Conservation (phyloP, 2,113 vertebrate genomes). For the Silurus asotus region DNA sequence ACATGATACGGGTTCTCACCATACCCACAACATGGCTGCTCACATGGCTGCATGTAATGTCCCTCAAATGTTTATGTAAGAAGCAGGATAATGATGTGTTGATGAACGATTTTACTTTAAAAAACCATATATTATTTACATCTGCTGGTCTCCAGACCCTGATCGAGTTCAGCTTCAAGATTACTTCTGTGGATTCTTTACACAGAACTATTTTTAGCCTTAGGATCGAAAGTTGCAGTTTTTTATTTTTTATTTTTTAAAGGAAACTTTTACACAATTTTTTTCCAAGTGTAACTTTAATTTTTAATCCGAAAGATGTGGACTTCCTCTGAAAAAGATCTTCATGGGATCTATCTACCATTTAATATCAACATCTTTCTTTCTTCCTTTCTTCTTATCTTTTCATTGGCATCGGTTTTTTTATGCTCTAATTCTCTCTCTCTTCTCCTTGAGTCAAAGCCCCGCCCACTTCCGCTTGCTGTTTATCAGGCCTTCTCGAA, state of each 20-base stretch:
- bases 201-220: neutral
- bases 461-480: slow-evolving; percentile 12
- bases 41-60: neutral
- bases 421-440: neutral
- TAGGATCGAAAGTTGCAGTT: neutral
- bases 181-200: neutral
- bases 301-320: neutral
- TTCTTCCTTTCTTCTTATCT: neutral
- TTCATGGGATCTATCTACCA: neutral
- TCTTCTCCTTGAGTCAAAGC: neutral
- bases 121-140: neutral
- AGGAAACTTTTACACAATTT: neutral
- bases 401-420: neutral
- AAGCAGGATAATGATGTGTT: slow-evolving; percentile 12
- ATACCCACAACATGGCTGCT: neutral
- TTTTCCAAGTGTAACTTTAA: neutral
- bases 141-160: neutral
- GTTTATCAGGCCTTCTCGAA: neutral
- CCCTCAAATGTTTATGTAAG: neutral
- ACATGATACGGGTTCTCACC: neutral
- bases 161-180: neutral
- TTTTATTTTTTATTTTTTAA: neutral
- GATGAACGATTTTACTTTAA: neutral
- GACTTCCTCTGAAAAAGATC: neutral
- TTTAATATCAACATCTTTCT: neutral